Conservation (phyloP, 2,797 vertebrate species). For the Neosilurus mollespiculum region DNA sequence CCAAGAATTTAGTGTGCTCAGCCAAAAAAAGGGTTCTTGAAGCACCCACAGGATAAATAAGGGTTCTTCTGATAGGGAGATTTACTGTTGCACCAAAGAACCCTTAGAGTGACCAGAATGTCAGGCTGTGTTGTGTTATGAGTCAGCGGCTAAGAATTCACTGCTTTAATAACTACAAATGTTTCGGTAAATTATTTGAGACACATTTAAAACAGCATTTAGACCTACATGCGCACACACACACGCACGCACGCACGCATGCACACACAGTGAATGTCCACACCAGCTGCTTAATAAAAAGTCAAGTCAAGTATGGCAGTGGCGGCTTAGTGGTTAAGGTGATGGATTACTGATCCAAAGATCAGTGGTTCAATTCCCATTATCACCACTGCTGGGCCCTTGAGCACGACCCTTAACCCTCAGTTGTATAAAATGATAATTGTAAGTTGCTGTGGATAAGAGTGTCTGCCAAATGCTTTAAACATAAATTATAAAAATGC, state of each 20-base stretch:
- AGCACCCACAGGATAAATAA: not conserved
- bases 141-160: not conserved
- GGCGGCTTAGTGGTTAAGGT: too few relatives aligned
- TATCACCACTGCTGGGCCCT: too few relatives aligned
- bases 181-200: not conserved
- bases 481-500: not conserved
- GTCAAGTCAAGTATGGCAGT: too few relatives aligned
- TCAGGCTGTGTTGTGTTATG: not conserved
- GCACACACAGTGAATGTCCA: not conserved
- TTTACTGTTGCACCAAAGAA: not conserved
- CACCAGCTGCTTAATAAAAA: not conserved
- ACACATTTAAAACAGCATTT: not conserved
- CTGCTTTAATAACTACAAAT: not conserved
- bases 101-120: not conserved
- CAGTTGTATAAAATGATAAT: too few relatives aligned
- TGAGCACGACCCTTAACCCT: too few relatives aligned
- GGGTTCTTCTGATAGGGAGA: not conserved
- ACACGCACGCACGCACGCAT: too few relatives aligned
- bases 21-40: not conserved
- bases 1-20: not conserved
- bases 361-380: too few relatives aligned
- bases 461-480: too few relatives aligned
- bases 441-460: too few relatives aligned
- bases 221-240: too few relatives aligned
- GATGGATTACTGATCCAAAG: too few relatives aligned